Evolutionary conservation across 2,113 vertebrate genomes (phyloP).

Genomic region (Heliornis fulica): DNA sequence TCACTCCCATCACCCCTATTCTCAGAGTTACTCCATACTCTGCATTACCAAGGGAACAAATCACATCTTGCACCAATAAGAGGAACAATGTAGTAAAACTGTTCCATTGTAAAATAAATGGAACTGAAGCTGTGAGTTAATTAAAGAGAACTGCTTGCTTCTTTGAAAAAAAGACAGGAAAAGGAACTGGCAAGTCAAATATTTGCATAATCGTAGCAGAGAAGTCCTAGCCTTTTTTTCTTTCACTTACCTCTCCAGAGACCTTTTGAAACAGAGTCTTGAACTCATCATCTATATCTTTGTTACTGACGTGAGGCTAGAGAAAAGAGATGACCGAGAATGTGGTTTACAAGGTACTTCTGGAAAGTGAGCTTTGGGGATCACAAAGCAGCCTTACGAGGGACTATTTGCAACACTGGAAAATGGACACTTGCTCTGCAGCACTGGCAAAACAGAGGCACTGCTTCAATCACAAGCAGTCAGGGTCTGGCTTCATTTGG

Average conservation of each 20-base stretch:
- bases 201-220: not conserved
- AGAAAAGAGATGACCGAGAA: not conserved
- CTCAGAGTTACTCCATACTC: not conserved
- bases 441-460: not conserved
- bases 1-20: not conserved
- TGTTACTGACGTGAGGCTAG: conserved; percentile 75
- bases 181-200: not conserved
- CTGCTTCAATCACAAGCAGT: not conserved
- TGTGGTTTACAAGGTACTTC: not conserved
- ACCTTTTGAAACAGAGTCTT: conserved; percentile 79
- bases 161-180: not conserved
- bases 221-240: not conserved
- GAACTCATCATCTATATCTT: conserved; percentile 73
- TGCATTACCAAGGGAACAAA: not conserved
- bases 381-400: not conserved
- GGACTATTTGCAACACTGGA: not conserved
- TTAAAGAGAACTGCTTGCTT: not conserved
- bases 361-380: not conserved
- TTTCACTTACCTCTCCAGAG: conserved; percentile 75
- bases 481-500: not conserved
- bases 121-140: conserved; percentile 3
- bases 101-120: not conserved
- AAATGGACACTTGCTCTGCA: not conserved
- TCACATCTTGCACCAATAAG: not conserved
- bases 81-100: not conserved